Evolutionary conservation across 2,113 vertebrate genomes (phyloP), one percentile per base, ranked within the genome.

Genomic region (Pavo muticus): DNA sequence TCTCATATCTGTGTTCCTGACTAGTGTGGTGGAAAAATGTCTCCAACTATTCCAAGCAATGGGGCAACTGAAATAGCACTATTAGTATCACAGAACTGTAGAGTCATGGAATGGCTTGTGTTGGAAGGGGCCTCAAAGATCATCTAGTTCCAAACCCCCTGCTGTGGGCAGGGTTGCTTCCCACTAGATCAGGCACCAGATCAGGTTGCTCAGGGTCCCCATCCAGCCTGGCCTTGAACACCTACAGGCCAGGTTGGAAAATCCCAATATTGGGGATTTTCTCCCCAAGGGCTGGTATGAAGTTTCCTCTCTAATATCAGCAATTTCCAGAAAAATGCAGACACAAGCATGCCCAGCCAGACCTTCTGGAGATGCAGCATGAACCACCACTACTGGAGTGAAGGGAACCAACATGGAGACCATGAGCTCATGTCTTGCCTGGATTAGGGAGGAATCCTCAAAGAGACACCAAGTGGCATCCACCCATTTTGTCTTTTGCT

Each of bases 361-460:
- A 35, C 9, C 52, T 84, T 81, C 37, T 54, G 64, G 74, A 47
- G n/a, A 44, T 27, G 47, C 52, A 85, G 45, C 27, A 71, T 64
- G 44, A 27, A 16, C 27, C 1, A 1, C 59, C 25, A 2, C 37
- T 37, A 14, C 19, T 23, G 47, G 67, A 86, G 75, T 5, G 9
- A 87, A 54, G 35, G n/a, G 65, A 69, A 72, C 14, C 40, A 87
- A 67, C 44, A 25, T 61, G 84, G 76, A 89, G 52, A 32, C 7
- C 32, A 9, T 48, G 88, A 91, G 75, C 75, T 95, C 65, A 57
- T 50, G 50, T 86, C 87, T 85, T 73, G 69, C 84, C 50, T 91
- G 87, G 81, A 73, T 87, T 52, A 67, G 45, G 65, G 13, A 87
- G 48, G 65, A 77, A 92, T 91, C 40, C 65, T 84, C 73, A 52